phyloP scores from a whole-genome alignment of 2,888 invertebrate genomes.

The Tenthredo mesomela region DNA sequence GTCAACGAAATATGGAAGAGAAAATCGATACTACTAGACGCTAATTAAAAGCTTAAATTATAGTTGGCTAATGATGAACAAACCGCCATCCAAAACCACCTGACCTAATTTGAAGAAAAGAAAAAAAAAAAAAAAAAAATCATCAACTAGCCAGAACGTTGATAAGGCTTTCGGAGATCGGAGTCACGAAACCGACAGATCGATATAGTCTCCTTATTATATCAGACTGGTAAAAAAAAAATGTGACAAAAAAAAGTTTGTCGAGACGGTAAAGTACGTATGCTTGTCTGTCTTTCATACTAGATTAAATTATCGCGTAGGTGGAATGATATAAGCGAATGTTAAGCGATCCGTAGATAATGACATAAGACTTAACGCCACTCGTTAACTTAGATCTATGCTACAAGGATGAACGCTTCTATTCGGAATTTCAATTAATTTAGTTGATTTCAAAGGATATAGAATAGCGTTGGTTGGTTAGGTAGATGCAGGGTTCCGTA shows the following conservation, averaged over 20 bases:
- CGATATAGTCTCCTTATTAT: background rate
- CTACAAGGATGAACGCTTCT: background rate
- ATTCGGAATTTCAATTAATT: background rate
- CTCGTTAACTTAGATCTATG: background rate
- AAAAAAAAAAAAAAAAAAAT: background rate
- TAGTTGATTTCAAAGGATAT: background rate
- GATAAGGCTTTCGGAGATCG: background rate
- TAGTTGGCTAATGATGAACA: background rate
- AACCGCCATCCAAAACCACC: constrained; percentile 1
- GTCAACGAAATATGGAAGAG: constrained; percentile 18
- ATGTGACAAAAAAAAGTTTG: background rate
- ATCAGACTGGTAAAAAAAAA: background rate
- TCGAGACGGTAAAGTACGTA: background rate
- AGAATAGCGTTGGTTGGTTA: background rate
- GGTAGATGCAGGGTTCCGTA: background rate
- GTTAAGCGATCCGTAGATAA: background rate
- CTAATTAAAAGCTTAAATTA: constrained; percentile 22
- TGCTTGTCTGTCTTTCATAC: background rate
- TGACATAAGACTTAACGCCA: constrained; percentile 15
- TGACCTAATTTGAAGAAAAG: constrained; percentile 17
- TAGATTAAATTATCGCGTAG: constrained; percentile 8
- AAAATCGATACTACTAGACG: constrained; percentile 2
- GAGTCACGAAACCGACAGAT: background rate
- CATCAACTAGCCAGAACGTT: background rate
- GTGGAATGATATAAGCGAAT: background rate